A percentile compares a stretch with the other conserved stretches of the same genome.
phyloP scores from a whole-genome alignment of 2,113 vertebrate genomes.

The Pogonocichla stellata region DNA sequence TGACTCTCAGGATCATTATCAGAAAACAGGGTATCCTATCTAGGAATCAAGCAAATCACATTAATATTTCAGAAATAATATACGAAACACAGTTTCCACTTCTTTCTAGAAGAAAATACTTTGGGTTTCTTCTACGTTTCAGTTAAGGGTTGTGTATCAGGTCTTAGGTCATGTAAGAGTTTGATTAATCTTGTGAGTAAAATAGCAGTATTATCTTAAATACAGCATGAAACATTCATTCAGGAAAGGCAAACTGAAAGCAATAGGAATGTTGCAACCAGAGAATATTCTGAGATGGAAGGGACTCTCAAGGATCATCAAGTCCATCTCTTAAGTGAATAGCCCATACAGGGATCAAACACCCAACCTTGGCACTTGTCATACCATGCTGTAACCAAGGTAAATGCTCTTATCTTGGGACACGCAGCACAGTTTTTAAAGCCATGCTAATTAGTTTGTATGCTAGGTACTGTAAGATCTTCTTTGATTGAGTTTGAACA shows the following conservation, averaged over 20 bases:
- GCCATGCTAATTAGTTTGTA: background rate
- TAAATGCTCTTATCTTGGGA: background rate
- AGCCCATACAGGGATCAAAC: accelerated
- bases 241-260: background rate
- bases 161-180: background rate
- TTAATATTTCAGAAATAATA: background rate
- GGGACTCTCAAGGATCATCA: background rate
- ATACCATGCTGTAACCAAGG: background rate
- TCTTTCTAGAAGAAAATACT: background rate
- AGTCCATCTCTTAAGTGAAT: background rate
- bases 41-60: background rate
- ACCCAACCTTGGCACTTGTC: too few species aligned
- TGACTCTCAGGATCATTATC: background rate
- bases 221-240: background rate
- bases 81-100: background rate
- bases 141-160: background rate
- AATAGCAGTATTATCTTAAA: background rate
- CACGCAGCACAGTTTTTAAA: background rate
- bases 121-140: background rate
- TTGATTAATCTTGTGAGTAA: background rate
- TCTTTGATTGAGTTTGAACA: background rate
- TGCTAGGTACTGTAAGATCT: background rate
- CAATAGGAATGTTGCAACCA: background rate
- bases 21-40: background rate
- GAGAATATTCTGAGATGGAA: background rate